Evolutionary conservation across 2,888 invertebrate genomes (phyloP).

Genomic region (Erebia aethiops): DNA sequence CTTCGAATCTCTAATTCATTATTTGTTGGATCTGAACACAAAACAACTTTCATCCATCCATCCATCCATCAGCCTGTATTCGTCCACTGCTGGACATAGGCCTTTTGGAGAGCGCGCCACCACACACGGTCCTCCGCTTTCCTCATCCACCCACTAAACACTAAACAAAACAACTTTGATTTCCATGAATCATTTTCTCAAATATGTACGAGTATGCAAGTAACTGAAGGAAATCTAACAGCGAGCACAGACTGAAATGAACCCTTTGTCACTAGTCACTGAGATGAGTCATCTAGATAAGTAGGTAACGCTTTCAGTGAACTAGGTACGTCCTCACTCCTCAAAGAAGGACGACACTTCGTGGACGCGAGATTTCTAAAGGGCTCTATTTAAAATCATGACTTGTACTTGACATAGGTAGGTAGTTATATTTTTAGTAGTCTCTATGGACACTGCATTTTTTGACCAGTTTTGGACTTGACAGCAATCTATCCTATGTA

Average conservation of each 20-base stretch:
- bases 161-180: neutral
- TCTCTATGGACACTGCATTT: no score
- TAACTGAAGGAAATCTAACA: neutral
- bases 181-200: neutral
- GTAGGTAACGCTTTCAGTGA: slow-evolving; percentile 68
- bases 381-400: slow-evolving; percentile 9
- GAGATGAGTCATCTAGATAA: slow-evolving; percentile 80
- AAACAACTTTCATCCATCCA: no score
- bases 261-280: slow-evolving; percentile 19
- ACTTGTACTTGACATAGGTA: slow-evolving; percentile 27
- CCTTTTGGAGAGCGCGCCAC: no score
- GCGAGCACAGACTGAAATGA: neutral
- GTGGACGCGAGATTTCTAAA: slow-evolving; percentile 15
- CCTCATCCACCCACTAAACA: no score
- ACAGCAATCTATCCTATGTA: no score
- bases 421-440: neutral
- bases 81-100: no score
- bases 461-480: no score
- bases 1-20: no score
- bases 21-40: neutral
- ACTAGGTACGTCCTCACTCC: no score
- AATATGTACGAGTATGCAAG: no score
- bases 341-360: slow-evolving; percentile 30
- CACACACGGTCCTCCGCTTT: no score
- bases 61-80: no score